These are phyloP conservation scores for Cephus runcator DNA, from an alignment of 2,888 invertebrate species.

Conservation along the genomic window DNA sequence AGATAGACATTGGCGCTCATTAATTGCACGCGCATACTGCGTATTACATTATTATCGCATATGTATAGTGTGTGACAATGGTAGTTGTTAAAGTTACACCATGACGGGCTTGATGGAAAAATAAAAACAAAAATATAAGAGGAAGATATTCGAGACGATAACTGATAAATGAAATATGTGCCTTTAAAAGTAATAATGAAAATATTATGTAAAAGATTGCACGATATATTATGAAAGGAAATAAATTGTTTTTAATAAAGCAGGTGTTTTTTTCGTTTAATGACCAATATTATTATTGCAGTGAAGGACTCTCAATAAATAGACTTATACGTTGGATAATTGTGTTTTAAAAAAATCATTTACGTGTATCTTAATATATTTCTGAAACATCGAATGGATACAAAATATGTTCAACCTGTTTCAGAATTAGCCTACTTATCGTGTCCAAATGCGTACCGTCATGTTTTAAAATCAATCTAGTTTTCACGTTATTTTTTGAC, in stretches of 20 bases:
- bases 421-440: too few species aligned
- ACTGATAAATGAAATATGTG: constrained; percentile 54
- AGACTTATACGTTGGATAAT: neutral
- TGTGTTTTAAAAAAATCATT: neutral
- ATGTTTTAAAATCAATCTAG: too few species aligned
- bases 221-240: constrained; percentile 57
- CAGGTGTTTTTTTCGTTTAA: neutral
- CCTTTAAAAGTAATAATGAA: constrained; percentile 63
- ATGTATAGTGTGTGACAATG: constrained; percentile 3
- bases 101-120: constrained; percentile 10
- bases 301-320: neutral
- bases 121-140: neutral
- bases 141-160: neutral
- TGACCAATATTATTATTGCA: neutral
- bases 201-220: constrained; percentile 57
- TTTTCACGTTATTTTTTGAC: too few species aligned
- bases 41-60: constrained; percentile 5
- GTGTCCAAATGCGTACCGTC: too few species aligned
- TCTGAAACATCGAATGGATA: too few species aligned
- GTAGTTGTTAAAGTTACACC: constrained; percentile 8
- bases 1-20: neutral
- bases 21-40: neutral
- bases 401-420: too few species aligned
- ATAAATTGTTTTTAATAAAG: constrained; percentile 62
- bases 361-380: neutral